Evolutionary conservation across 1,140 invertebrate genomes (phyloP).

Genomic region (Hirudo medicinalis): DNA sequence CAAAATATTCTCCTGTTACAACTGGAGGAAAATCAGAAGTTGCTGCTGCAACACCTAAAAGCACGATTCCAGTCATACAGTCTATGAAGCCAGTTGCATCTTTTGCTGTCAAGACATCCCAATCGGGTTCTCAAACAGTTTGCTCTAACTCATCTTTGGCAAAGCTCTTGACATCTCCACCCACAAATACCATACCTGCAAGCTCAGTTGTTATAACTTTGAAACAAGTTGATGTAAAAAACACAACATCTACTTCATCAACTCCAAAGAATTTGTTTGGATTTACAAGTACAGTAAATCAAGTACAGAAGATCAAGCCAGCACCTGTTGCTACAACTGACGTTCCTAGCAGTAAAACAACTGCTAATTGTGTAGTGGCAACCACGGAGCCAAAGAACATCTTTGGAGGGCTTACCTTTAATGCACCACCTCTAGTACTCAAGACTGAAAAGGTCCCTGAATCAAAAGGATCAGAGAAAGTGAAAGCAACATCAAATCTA

Average conservation of each 20-base stretch:
- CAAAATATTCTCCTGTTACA: too few species aligned
- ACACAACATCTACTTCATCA: neutral
- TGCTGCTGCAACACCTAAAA: too few species aligned
- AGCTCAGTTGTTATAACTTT: too few species aligned
- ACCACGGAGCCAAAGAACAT: neutral
- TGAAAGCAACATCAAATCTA: neutral
- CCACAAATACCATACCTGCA: too few species aligned
- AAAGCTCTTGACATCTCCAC: too few species aligned
- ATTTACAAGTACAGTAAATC: neutral
- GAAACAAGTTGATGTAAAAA: neutral
- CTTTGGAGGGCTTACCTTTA: constrained; percentile 10
- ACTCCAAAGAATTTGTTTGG: neutral
- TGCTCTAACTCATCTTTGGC: too few species aligned
- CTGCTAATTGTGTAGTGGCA: neutral
- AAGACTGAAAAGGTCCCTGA: neutral
- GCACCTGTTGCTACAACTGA: neutral
- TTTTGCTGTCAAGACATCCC: too few species aligned
- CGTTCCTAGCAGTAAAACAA: neutral
- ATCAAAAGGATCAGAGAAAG: neutral
- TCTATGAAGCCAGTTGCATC: too few species aligned
- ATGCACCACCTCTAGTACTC: neutral
- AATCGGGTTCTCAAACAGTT: too few species aligned
- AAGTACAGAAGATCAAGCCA: neutral
- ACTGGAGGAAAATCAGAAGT: too few species aligned
- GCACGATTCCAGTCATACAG: too few species aligned